These are phyloP conservation scores for Drosophila nr. perissopoda DNA, from an alignment of 2,888 invertebrate genomes.

Conservation along the genomic window DNA sequence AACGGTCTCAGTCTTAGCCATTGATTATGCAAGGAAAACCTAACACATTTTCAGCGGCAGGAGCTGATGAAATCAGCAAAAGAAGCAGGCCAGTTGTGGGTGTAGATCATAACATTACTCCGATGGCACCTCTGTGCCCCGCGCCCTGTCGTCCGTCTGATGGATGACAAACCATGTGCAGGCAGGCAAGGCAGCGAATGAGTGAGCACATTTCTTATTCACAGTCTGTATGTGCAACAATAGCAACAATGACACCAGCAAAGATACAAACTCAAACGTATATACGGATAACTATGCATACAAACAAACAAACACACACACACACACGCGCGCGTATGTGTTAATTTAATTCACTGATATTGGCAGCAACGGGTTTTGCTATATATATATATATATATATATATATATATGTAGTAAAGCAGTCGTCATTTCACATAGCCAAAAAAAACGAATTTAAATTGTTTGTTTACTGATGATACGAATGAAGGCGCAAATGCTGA, in stretches of 20 bases:
- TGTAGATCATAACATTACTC: background rate
- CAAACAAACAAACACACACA: background rate
- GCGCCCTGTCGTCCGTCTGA: background rate
- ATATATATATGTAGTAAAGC: background rate
- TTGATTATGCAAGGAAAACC: background rate
- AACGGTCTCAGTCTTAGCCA: background rate
- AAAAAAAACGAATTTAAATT: constrained; percentile 30
- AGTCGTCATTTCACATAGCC: constrained; percentile 1
- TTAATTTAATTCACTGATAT: constrained; percentile 45
- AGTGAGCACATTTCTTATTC: constrained; percentile 58
- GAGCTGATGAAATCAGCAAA: background rate
- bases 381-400: background rate
- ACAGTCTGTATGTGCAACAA: constrained; percentile 25
- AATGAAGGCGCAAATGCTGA: background rate
- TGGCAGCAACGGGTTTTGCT: constrained; percentile 43
- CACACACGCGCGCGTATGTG: constrained; percentile 14
- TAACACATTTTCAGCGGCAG: background rate
- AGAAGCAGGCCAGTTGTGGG: background rate
- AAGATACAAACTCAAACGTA: background rate
- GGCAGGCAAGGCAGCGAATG: background rate
- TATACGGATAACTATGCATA: constrained; percentile 6
- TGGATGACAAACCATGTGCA: background rate
- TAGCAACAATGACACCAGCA: background rate
- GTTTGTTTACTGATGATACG: constrained; percentile 31
- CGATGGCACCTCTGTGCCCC: background rate